Base-by-base conservation (phyloP, 1,140 invertebrate species). In the Hirudo medicinalis region DNA sequence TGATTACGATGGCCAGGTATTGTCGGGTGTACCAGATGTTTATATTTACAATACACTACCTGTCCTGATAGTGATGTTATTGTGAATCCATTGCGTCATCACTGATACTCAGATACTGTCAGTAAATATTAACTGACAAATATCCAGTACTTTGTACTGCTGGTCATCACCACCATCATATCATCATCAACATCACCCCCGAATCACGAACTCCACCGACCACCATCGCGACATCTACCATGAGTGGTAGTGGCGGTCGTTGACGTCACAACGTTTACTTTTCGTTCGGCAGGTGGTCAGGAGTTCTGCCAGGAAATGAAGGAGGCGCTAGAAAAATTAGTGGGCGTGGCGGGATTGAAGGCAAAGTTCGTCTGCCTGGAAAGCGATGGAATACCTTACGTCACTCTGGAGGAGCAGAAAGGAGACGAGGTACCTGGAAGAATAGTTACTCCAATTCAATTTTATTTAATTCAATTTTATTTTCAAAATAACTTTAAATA, bases 301-400 rank as follows among this genome's bases (percentile, higher is more conserved):
- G 78, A 76, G 67, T 82, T 79, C 74, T 77, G 86, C 75, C 80
- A 86, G 72, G 89, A 91, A 79, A 89, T 91, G 36, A 87, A 86
- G 69, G 84, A 86, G 69, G 84, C 89, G 76, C 87, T 94, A 78
- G 87, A 87, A 76, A 87, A 88, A 75, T 82, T 94, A 75, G 90
- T 89, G 71, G 86, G 86, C 76, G 88, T 88, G 71, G 86, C 89
- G 78, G 84, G 92, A 75, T 85, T 92, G 73, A 90, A 92, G 85
- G 91, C 91, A 73, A 89, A 92, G 83, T 86, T 95, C 73, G 88
- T 88, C 75, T 89, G 87, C 74, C 91, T 91, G 78, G 87, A 88
- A 74, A 87, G 89, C 75, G 85, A 87, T 74, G 88, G 87, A 67
- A 82, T 89, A 55, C 89, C 90, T 68, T 86, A 89, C 76, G 87